These are phyloP conservation scores for Pangasianodon gigas DNA, from an alignment of 2,113 vertebrate species.

Conservation along the genomic window DNA sequence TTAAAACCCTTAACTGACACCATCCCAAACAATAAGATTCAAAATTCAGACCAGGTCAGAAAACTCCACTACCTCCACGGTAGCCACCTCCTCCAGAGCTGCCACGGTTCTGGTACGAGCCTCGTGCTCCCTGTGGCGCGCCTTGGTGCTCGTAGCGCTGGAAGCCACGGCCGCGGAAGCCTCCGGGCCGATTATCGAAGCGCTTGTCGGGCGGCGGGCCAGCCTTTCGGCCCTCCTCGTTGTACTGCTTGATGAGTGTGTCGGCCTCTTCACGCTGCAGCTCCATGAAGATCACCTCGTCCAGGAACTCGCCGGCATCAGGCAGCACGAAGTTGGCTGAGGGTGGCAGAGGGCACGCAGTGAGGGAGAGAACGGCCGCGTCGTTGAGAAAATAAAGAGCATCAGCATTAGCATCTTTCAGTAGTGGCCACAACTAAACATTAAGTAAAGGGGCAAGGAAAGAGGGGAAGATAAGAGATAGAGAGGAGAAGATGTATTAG, in stretches of 20 bases:
- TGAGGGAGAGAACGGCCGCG: slow-evolving; percentile 54
- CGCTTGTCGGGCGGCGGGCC: slow-evolving; percentile 88
- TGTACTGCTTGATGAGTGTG: slow-evolving; percentile 84
- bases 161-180: slow-evolving; percentile 78
- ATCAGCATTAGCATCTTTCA: slow-evolving; percentile 53
- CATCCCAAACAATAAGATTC: neutral
- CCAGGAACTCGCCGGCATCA: slow-evolving; percentile 84
- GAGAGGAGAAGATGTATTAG: slow-evolving; percentile 46
- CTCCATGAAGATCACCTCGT: slow-evolving; percentile 80
- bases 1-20: neutral
- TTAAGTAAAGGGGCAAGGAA: slow-evolving; percentile 44
- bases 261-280: slow-evolving; percentile 83
- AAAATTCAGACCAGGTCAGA: neutral
- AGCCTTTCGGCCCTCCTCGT: slow-evolving; percentile 85
- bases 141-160: slow-evolving; percentile 85
- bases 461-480: slow-evolving; percentile 35
- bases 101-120: slow-evolving; percentile 77
- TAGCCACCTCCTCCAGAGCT: slow-evolving; percentile 68
- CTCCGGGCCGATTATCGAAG: slow-evolving; percentile 79
- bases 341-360: slow-evolving; percentile 59
- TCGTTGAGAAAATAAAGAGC: slow-evolving; percentile 50
- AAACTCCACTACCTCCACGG: slow-evolving; percentile 46
- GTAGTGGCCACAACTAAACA: slow-evolving; percentile 52
- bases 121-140: slow-evolving; percentile 68
- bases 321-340: slow-evolving; percentile 87